Evolutionary conservation across 2,113 vertebrate species (phyloP), one percentile per base, ranked within the genome.

Genomic region (Eleginops maclovinus): DNA sequence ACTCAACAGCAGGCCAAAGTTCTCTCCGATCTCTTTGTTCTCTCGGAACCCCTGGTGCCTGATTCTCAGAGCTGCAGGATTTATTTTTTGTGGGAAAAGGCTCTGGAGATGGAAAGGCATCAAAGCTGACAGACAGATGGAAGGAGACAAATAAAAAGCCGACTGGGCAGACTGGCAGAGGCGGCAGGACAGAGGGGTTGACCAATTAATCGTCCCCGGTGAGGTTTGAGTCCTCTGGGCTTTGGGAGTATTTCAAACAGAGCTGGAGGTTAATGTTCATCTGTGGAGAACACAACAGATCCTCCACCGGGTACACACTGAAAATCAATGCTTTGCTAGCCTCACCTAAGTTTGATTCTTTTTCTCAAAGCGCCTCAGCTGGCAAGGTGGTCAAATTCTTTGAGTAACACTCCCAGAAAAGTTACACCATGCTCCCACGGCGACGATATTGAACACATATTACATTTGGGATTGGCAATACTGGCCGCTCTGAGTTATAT

Each of bases 231-330:
- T 85, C 89, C 84, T 64, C 26, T 0, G 77, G 85, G 87, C 47
- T 83, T 75, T 43, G 0, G 26, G 54, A 36, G 63, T 28, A 44
- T 88, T 87, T 87, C 80, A 78, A 65, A 83, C 64, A 31, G 64
- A 89, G 61, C 16, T 80, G 72, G 75, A 85, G 82, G 84, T 83
- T 87, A 88, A 91, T 77, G 88, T 86, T 59, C 72, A 66, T 75
- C 83, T 75, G 87, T 55, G 72, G 74, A 56, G 74, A 87, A 74
- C 67, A 76, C 77, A 80, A 60, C 79, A 79, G 84, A 87, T 62
- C 17, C 55, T 78, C 86, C 79, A 22, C 62, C 58, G 83, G 79
- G 75, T 56, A 40, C 61, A 69, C 54, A 62, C 66, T 47, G 64
- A 49, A 83, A 86, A 90, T 88, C 83, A 70, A 83, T 88, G 75